Conservation (phyloP, 2,113 vertebrate genomes). For the Epinephelus moara region DNA sequence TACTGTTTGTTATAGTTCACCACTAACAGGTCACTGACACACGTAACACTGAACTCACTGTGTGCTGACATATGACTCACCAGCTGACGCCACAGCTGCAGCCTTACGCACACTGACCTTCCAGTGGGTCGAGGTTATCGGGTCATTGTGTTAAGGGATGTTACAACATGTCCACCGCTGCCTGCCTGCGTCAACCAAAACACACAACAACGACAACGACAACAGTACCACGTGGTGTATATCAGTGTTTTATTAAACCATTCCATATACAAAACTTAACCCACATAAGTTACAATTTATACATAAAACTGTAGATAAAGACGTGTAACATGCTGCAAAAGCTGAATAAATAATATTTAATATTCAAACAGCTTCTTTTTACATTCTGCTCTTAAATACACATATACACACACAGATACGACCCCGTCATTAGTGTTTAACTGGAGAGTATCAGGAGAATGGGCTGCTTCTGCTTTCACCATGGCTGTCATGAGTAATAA, state of each 20-base stretch:
- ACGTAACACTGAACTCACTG: too few species aligned
- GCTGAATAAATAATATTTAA: conserved; percentile 72
- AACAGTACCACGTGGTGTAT: neutral
- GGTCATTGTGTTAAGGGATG: neutral
- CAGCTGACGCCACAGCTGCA: neutral
- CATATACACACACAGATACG: neutral
- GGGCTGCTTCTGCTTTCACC: neutral
- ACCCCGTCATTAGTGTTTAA: conserved; percentile 7
- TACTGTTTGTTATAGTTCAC: neutral
- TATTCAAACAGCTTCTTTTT: conserved; percentile 52
- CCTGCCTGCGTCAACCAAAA: neutral
- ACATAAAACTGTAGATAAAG: conserved; percentile 61
- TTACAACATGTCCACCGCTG: neutral
- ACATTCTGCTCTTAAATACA: conserved; percentile 43
- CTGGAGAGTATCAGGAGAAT: conserved; percentile 3
- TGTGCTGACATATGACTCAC: neutral
- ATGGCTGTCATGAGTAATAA: neutral
- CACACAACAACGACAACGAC: conserved; percentile 10
- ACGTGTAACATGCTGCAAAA: conserved; percentile 61
- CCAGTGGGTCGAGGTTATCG: neutral
- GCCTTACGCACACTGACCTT: conserved; percentile 3
- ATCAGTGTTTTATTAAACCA: conserved; percentile 78
- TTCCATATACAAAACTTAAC: conserved; percentile 75
- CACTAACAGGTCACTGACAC: neutral
- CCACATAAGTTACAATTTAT: conserved; percentile 64